Evolutionary conservation across 2,113 vertebrate genomes (phyloP).

Genomic region (Lampris megalopsis): DNA sequence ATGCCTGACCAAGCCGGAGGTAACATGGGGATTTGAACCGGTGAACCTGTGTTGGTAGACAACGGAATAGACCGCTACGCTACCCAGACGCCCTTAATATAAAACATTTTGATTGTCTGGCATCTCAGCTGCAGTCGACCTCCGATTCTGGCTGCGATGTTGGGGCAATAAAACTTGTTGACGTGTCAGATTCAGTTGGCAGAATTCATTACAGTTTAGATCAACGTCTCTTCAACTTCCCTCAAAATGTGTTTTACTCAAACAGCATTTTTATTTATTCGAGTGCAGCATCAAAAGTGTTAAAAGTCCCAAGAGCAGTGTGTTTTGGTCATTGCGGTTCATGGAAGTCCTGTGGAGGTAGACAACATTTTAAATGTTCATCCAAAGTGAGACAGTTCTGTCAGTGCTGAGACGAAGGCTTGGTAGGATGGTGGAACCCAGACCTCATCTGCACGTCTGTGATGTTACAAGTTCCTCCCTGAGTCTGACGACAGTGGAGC

Average conservation of each 20-base stretch:
- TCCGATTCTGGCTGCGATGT: not conserved
- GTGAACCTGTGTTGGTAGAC: too few species aligned
- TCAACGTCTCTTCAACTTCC: not conserved
- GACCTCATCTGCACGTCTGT: conserved; percentile 32
- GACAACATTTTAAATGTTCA: conserved; percentile 2
- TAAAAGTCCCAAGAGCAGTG: not conserved
- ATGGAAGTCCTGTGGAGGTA: not conserved
- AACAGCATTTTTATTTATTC: not conserved
- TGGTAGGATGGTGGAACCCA: conserved; percentile 11
- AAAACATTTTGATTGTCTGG: too few species aligned
- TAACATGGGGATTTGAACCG: too few species aligned
- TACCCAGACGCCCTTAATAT: too few species aligned
- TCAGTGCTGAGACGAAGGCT: conserved; percentile 31
- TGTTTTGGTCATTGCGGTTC: not conserved
- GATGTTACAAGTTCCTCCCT: conserved; percentile 20
- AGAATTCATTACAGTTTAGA: too few species aligned
- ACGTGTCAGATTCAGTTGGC: too few species aligned
- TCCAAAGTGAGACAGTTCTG: conserved; percentile 23
- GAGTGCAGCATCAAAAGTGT: not conserved
- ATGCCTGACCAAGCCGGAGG: too few species aligned
- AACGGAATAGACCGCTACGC: too few species aligned
- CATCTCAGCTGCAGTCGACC: not conserved
- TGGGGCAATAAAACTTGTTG: too few species aligned
- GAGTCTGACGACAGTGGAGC: conserved; percentile 22
- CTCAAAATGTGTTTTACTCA: not conserved